A percentile compares a stretch with the other conserved stretches of the same genome.
These are phyloP conservation scores for Phalera bucephala DNA, from an alignment of 2,888 invertebrate genomes.

Conservation along the genomic window DNA sequence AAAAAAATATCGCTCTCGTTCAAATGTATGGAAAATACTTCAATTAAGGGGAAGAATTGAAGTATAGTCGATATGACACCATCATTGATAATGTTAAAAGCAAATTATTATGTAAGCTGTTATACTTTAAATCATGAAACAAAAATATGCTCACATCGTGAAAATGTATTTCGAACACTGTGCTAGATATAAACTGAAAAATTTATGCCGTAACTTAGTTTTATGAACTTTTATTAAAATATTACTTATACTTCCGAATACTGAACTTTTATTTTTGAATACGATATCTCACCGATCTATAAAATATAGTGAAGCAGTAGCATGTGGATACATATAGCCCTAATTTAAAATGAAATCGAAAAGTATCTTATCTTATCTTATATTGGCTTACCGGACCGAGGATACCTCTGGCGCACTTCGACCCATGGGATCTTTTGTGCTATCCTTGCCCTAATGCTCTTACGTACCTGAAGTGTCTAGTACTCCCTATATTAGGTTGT, in stretches of 20 bases:
- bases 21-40: conserved; percentile 58
- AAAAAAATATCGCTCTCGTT: conserved; percentile 35
- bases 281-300: neutral
- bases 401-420: no score
- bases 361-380: no score
- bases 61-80: conserved; percentile 52
- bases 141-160: conserved; percentile 75
- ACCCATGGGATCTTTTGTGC: no score
- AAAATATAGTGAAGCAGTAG: no score
- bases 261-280: conserved; percentile 54
- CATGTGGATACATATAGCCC: no score
- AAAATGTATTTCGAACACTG: conserved; percentile 74
- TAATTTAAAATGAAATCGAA: no score
- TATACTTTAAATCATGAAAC: conserved; percentile 50
- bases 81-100: conserved; percentile 42
- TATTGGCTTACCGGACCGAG: no score
- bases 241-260: conserved; percentile 80
- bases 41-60: conserved; percentile 81
- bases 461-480: no score
- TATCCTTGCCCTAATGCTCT: no score
- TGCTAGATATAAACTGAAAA: conserved; percentile 74
- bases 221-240: conserved; percentile 73
- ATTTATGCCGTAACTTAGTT: conserved; percentile 77
- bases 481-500: no score
- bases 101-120: conserved; percentile 59